Evolutionary conservation across 2,888 invertebrate species (phyloP).

Genomic region (Mycalesis mineus): DNA sequence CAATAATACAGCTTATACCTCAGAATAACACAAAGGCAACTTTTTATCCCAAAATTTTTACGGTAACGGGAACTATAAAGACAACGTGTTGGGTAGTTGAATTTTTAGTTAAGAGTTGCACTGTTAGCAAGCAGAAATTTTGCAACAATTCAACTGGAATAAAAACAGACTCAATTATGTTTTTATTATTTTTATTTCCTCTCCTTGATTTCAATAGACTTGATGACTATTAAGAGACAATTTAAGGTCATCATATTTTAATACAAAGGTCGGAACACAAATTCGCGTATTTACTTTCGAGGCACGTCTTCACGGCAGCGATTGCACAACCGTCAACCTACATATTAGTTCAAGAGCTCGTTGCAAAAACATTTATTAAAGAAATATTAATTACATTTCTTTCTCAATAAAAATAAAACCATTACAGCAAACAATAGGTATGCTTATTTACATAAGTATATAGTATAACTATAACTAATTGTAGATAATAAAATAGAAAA

Average conservation of each 20-base stretch:
- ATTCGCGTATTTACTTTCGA: constrained; percentile 28
- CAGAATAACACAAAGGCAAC: too few species aligned
- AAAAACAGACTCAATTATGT: not conserved
- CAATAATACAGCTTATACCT: too few species aligned
- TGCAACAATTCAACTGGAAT: not conserved
- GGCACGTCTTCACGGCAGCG: constrained; percentile 32
- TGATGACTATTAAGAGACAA: constrained; percentile 12
- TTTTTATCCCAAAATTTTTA: too few species aligned
- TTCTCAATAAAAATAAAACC: too few species aligned
- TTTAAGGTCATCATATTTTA: constrained; percentile 24
- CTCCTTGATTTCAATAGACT: constrained; percentile 20
- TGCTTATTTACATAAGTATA: not conserved
- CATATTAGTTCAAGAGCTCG: constrained; percentile 11
- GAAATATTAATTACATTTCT: constrained; percentile 25
- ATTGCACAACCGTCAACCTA: constrained; percentile 11
- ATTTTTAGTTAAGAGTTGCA: too few species aligned
- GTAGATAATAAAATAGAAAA: too few species aligned
- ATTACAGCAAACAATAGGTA: too few species aligned
- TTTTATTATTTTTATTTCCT: constrained; percentile 4
- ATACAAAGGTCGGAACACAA: constrained; percentile 23
- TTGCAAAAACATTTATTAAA: constrained; percentile 34
- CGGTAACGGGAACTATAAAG: too few species aligned
- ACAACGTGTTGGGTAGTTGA: too few species aligned
- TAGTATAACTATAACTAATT: too few species aligned
- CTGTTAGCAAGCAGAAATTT: too few species aligned